These are phyloP conservation scores for Lepilemur ruficaudatus DNA, from an alignment of 2,797 vertebrate species.

Conservation along the genomic window DNA sequence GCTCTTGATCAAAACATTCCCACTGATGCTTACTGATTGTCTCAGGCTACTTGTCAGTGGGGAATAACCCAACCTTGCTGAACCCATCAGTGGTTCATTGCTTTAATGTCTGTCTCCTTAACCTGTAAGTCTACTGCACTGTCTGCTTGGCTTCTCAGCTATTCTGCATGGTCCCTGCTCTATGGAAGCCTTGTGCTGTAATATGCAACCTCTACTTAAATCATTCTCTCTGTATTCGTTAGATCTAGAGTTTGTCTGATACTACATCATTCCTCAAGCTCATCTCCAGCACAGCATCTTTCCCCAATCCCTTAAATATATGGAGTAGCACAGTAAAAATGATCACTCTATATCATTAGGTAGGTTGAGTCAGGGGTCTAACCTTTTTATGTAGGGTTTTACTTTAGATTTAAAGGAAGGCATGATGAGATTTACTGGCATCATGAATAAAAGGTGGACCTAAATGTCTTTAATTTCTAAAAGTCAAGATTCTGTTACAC, in stretches of 20 bases:
- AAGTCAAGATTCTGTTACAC: background rate
- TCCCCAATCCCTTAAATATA: background rate
- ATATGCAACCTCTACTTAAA: background rate
- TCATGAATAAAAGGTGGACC: background rate
- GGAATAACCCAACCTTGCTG: background rate
- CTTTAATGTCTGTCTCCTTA: background rate
- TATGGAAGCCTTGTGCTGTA: background rate
- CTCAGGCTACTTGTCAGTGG: background rate
- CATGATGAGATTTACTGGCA: background rate
- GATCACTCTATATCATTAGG: background rate
- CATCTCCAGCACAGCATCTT: background rate
- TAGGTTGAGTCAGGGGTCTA: background rate
- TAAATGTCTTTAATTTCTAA: constrained; percentile 32
- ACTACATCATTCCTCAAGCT: background rate
- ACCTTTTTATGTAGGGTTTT: background rate
- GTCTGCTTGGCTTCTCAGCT: background rate
- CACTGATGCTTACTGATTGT: background rate
- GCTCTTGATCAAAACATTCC: background rate
- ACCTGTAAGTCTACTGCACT: background rate
- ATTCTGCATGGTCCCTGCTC: accelerated
- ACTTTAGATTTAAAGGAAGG: background rate
- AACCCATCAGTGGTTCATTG: background rate
- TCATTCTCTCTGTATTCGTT: background rate
- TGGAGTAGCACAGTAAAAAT: background rate
- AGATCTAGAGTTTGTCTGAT: background rate